Base-by-base conservation (phyloP, 2,888 invertebrate species). In the Onthophagus sagittarius region DNA sequence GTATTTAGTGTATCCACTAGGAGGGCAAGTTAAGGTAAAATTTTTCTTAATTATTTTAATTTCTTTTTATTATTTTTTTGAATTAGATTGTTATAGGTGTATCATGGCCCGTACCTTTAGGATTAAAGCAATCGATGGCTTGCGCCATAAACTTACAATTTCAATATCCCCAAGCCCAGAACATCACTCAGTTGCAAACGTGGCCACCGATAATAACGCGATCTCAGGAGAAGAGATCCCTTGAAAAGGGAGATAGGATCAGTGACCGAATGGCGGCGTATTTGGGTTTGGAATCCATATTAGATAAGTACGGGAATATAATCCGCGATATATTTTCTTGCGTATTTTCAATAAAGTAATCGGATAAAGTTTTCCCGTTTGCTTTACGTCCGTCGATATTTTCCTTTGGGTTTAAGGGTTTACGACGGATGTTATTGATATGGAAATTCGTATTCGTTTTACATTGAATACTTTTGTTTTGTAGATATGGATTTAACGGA, bases 61-160 rank as follows among this genome's bases (percentile, higher is more conserved):
- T 32, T 32, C 64, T 1, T 11, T 64, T 64, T 64, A 14, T 4
- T 64, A 78, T 75, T 11, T 70, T 84, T 85, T 73, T 85, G 23
- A 3, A 3, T 23, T 23, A 92, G 92, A 83, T 91, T 2, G 83
- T 91, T 63, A 78, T 90, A 6, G 91, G 91, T 11, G 81, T 90
- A 15, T 86, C 88, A 7, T 80, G 88, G 0, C 92, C 92, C 0
- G 84, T 92, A 5, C 85, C 87, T 32, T 73, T 85, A 23, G 86
- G 88, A 6, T 85, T 86, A 0, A 89, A 88, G 67, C 85, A 89
- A 72, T 87, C 85, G 72, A 80, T 92, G 76, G 83, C 86, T 0
- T 89, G 90, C 75, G 88, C 87, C 0, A 87, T 87, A 71, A 91
- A 91, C 82, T 87, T 92, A 75, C 92, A 92, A 82, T 91, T 89